A percentile compares a stretch with the other conserved stretches of the same genome.
These are phyloP conservation scores for Dipus sagitta DNA, from an alignment of 2,797 vertebrate species.

Conservation along the genomic window DNA sequence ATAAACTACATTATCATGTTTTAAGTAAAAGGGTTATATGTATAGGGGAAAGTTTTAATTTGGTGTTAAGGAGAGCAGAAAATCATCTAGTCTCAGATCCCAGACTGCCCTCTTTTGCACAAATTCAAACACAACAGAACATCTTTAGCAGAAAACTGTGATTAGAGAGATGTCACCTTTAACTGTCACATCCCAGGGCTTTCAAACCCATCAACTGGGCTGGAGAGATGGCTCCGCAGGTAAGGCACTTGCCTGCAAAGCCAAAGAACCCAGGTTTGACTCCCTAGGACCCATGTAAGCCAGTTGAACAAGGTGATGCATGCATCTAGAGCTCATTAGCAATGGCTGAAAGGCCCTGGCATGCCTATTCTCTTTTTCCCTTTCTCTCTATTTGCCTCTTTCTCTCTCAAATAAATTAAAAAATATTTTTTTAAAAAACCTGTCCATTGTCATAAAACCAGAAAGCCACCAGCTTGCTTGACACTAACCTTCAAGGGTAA, in stretches of 20 bases:
- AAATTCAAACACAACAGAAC: background rate
- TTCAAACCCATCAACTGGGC: background rate
- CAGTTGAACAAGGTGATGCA: too few species aligned
- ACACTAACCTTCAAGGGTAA: background rate
- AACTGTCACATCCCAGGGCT: background rate
- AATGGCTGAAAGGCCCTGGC: too few species aligned
- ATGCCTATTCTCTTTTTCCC: too few species aligned
- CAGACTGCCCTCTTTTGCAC: background rate
- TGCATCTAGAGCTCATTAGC: too few species aligned
- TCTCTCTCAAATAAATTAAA: too few species aligned
- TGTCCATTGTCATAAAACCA: background rate
- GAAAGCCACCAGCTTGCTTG: background rate
- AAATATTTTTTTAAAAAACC: too few species aligned
- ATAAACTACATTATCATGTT: background rate
- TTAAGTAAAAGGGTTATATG: background rate
- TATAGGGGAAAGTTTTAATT: background rate
- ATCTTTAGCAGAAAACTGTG: background rate
- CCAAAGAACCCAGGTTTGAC: too few species aligned
- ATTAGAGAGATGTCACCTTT: background rate
- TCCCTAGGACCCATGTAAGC: too few species aligned
- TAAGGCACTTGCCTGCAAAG: too few species aligned
- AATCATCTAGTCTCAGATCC: background rate
- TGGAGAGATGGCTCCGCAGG: too few species aligned
- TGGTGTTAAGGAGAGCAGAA: background rate
- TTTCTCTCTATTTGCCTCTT: too few species aligned